Evolutionary conservation across 1,140 invertebrate genomes (phyloP), one percentile per base, ranked within the genome.

Genomic region (Drosophila azteca): DNA sequence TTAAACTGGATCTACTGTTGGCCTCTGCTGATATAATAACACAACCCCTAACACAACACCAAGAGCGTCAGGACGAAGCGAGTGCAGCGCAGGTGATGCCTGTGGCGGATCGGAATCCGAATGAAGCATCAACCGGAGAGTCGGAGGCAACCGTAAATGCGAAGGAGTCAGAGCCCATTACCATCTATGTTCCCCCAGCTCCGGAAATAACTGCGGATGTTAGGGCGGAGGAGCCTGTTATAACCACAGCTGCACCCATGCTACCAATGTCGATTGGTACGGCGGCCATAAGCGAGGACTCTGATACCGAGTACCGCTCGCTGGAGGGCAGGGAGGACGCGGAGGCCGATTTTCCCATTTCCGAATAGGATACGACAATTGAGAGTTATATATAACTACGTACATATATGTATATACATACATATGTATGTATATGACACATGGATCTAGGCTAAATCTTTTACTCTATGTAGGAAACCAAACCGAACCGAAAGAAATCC

Each of bases 261-360:
- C 35, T 74, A 44, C 76, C 78, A 50, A 68, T 72, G 52, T 74
- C 78, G 9, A 64, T 85, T 70, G 82, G 75, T 60, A 54, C 79
- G 22, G 46, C 72, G 35, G 62, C 77, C 51, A 59, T 78, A 29
- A 90, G 87, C 62, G 90, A 91, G 63, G 90, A 91, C 72, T 91
- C 90, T 3, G 90, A 91, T 75, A 39, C 35, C 9, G 90, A 91
- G 71, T 91, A 91, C 79, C 87, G 90, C 22, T 91, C 90, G 31
- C 77, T 91, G 51, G 90, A 91, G 72, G 79, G 72, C 52, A 91
- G 91, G 65, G 90, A 91, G 39, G 88, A 90, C 15, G 66, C 65
- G 29, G 87, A 68, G 29, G 90, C 82, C 31, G 88, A 90, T 75
- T 91, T 81, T 71, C 61, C 79, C 39, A 79, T 90, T 64, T 90